Evolutionary conservation across 2,888 invertebrate genomes (phyloP).

Genomic region (Caenorhabditis drosophilae): DNA sequence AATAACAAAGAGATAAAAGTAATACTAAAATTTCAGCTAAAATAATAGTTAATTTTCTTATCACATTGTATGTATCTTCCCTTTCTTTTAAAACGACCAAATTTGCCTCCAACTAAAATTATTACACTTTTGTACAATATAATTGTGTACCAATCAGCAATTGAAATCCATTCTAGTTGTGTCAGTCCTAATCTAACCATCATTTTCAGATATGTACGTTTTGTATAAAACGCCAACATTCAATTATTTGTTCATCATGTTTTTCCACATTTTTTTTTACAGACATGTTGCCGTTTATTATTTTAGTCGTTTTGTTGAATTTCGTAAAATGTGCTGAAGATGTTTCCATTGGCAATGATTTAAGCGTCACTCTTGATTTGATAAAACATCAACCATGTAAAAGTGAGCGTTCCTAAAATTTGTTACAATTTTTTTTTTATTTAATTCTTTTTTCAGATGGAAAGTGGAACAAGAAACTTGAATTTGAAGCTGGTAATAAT

Average conservation of each 20-base stretch:
- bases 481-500: slow-evolving; percentile 65
- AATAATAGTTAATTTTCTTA: too few species aligned
- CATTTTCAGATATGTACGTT: too few species aligned
- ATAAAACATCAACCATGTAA: slow-evolving; percentile 68
- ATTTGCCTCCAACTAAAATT: slow-evolving; percentile 5
- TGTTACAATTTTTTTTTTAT: neutral
- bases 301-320: neutral
- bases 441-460: slow-evolving; percentile 35
- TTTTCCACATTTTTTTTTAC: neutral
- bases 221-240: neutral
- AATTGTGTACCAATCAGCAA: too few species aligned
- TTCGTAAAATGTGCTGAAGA: slow-evolving; percentile 13
- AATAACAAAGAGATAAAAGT: too few species aligned
- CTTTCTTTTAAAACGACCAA: too few species aligned
- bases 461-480: slow-evolving; percentile 65
- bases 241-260: neutral
- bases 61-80: too few species aligned
- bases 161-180: neutral
- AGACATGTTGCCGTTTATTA: neutral
- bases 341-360: slow-evolving; percentile 58
- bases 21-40: too few species aligned
- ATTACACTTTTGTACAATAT: slow-evolving; percentile 42
- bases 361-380: slow-evolving; percentile 61
- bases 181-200: too few species aligned
- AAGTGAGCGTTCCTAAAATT: slow-evolving; percentile 33